These are phyloP conservation scores for Protonemura montana DNA, from an alignment of 2,888 invertebrate species.

Conservation along the genomic window DNA sequence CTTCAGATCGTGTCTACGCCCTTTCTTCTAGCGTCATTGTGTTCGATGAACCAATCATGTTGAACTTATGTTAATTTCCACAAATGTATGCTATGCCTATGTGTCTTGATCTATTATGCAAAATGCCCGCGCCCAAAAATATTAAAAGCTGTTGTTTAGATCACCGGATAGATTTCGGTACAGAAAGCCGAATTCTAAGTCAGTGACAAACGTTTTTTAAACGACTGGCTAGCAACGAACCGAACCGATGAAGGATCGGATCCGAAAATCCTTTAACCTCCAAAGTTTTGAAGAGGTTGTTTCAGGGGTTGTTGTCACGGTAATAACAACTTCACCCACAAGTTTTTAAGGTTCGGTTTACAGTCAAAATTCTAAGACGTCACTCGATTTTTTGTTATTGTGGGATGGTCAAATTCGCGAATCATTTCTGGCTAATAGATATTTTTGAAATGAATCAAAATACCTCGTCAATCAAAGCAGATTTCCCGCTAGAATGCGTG, in stretches of 20 bases:
- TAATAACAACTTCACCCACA: too few relatives aligned
- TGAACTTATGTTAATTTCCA: slow-evolving; percentile 37
- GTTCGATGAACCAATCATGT: slow-evolving; percentile 38
- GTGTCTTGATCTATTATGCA: slow-evolving; percentile 34
- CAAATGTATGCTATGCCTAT: slow-evolving; percentile 27
- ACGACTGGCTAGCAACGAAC: background rate
- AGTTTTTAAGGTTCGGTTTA: too few relatives aligned
- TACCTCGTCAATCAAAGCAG: background rate
- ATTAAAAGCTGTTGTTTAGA: slow-evolving; percentile 27
- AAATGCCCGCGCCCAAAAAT: slow-evolving; percentile 40
- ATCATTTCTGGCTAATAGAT: background rate
- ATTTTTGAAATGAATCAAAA: background rate
- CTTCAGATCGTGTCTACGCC: slow-evolving; percentile 24
- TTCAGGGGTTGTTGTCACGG: too few relatives aligned
- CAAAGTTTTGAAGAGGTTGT: too few relatives aligned
- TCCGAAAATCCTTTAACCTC: too few relatives aligned
- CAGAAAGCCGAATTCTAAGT: background rate
- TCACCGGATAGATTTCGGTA: background rate
- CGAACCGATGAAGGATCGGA: too few relatives aligned
- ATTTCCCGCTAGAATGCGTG: background rate
- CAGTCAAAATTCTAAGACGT: background rate
- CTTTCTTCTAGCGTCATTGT: slow-evolving; percentile 37
- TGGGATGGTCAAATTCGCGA: too few relatives aligned
- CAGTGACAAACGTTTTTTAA: slow-evolving; percentile 16
- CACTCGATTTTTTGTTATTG: background rate